These are phyloP conservation scores for Lasioglossum oenotherae DNA, from an alignment of 2,888 invertebrate species.

Conservation along the genomic window DNA sequence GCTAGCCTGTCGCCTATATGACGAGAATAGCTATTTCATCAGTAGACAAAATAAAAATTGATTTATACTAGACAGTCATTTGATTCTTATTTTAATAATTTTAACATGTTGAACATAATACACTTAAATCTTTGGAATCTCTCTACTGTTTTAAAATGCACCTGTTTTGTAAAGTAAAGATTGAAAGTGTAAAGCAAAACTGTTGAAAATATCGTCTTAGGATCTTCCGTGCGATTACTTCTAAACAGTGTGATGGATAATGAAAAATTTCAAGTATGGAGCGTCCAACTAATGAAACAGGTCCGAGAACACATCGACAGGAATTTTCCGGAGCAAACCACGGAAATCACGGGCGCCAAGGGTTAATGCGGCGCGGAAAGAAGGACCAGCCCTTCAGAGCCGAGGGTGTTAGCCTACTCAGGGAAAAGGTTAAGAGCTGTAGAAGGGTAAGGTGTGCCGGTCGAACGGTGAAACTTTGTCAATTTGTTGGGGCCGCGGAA, in stretches of 20 bases:
- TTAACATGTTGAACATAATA: too few relatives aligned
- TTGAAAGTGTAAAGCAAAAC: too few relatives aligned
- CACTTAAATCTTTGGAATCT: too few relatives aligned
- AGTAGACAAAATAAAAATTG: too few relatives aligned
- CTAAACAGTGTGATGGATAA: neutral
- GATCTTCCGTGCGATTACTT: neutral
- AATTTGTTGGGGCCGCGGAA: conserved; percentile 52
- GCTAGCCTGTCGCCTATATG: neutral
- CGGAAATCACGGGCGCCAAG: neutral
- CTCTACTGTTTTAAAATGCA: too few relatives aligned
- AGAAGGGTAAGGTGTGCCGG: conserved; percentile 5
- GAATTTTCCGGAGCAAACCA: neutral
- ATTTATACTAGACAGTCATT: too few relatives aligned
- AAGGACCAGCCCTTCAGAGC: neutral
- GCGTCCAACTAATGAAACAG: neutral
- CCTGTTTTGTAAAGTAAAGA: too few relatives aligned
- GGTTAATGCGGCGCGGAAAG: neutral
- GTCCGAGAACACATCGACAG: too few relatives aligned
- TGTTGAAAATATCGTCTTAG: too few relatives aligned
- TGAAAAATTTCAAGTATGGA: neutral
- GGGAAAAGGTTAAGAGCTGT: conserved; percentile 1
- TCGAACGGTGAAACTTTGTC: conserved; percentile 52
- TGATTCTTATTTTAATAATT: too few relatives aligned
- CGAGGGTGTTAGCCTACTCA: conserved; percentile 9
- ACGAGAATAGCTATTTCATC: neutral